Conservation (phyloP, 1,140 invertebrate species). For the Aricia agestis region DNA sequence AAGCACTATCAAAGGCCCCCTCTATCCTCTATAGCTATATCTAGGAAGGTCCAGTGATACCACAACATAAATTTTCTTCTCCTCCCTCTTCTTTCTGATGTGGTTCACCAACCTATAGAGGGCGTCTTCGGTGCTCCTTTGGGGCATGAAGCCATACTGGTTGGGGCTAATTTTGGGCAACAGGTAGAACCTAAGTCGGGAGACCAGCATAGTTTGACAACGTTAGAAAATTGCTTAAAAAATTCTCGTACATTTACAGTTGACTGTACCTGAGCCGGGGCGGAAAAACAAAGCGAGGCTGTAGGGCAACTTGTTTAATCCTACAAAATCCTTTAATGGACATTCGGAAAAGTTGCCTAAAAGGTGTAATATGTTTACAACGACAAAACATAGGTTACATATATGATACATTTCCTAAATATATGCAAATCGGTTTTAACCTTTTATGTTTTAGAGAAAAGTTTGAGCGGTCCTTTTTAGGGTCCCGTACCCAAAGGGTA, state of each 20-base stretch:
- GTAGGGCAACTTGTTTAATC: constrained; percentile 43
- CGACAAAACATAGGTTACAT: constrained; percentile 10
- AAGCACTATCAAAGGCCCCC: too few relatives aligned
- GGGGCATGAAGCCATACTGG: too few relatives aligned
- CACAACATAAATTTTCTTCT: too few relatives aligned
- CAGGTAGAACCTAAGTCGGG: too few relatives aligned
- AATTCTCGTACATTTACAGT: background rate
- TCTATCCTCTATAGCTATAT: too few relatives aligned
- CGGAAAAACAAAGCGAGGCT: constrained; percentile 37
- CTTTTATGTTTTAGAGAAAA: constrained; percentile 4
- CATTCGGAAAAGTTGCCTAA: constrained; percentile 40
- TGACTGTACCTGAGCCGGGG: constrained; percentile 8
- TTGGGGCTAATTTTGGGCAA: too few relatives aligned
- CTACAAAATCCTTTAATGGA: constrained; percentile 59
- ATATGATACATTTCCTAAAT: constrained; percentile 17
- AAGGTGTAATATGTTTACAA: constrained; percentile 35
- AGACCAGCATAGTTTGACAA: too few relatives aligned
- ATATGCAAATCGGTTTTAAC: constrained; percentile 9
- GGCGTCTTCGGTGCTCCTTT: too few relatives aligned
- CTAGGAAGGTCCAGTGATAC: too few relatives aligned
- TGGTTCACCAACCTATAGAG: too few relatives aligned
- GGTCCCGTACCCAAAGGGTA: too few relatives aligned
- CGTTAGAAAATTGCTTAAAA: background rate
- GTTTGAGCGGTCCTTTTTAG: constrained; percentile 3
- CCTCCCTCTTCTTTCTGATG: too few relatives aligned